Conservation (phyloP, 2,113 vertebrate species). For the Xenus cinereus region DNA sequence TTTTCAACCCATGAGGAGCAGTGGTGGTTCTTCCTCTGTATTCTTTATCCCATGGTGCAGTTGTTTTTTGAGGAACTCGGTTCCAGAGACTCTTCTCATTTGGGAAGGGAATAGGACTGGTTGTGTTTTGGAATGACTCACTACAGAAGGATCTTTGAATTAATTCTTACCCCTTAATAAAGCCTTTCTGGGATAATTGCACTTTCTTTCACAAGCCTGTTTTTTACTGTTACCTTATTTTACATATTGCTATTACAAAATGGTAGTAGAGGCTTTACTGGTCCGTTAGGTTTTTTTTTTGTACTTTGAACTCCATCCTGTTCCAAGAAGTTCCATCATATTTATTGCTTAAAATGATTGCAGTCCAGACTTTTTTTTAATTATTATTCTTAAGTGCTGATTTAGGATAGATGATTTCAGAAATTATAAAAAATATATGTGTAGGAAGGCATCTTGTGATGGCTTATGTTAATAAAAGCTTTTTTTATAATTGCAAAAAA, state of each 20-base stretch:
- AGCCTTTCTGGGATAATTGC: neutral
- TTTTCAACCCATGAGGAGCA: neutral
- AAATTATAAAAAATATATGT: neutral
- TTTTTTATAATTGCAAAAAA: neutral
- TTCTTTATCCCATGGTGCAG: neutral
- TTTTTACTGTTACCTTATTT: neutral
- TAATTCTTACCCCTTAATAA: neutral
- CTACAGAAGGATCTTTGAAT: neutral
- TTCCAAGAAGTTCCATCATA: neutral
- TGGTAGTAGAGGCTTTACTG: neutral
- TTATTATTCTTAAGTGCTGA: neutral
- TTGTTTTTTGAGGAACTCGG: neutral
- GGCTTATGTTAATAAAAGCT: neutral
- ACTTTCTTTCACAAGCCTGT: neutral
- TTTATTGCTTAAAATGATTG: neutral
- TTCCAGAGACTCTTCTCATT: neutral
- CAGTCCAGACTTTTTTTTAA: neutral
- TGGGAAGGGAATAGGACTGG: neutral
- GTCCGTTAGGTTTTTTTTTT: neutral
- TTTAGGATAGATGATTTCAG: neutral
- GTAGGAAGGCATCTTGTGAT: neutral
- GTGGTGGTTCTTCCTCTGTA: neutral
- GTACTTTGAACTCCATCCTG: neutral
- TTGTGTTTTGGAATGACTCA: neutral
- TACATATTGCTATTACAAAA: neutral